Percentiles rank a stretch among this genome's conserved stretches.
Evolutionary conservation across 2,797 vertebrate species (phyloP).

Genomic region (Agapornis canus): DNA sequence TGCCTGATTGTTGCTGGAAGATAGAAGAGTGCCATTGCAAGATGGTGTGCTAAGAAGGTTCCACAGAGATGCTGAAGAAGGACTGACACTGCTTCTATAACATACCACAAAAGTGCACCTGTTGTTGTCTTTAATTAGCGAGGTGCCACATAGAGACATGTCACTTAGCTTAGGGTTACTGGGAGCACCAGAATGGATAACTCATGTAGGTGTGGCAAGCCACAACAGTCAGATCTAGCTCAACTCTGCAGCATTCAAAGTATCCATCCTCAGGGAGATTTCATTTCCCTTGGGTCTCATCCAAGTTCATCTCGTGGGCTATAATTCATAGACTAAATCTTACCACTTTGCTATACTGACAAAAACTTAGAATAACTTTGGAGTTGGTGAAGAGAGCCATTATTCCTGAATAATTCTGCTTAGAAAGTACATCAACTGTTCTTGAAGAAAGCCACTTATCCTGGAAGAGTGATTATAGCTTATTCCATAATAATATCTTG

Average conservation of each 20-base stretch:
- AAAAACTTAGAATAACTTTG: not conserved
- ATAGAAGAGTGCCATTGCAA: not conserved
- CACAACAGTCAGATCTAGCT: not conserved
- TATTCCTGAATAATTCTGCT: conserved; percentile 26
- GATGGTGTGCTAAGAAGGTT: not conserved
- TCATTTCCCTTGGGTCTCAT: not conserved
- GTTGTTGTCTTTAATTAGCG: not conserved
- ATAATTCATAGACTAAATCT: not conserved
- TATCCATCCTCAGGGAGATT: not conserved
- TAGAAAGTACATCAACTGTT: conserved; percentile 12
- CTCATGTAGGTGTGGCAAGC: not conserved
- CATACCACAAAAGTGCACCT: not conserved
- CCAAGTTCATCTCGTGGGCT: not conserved
- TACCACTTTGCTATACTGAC: not conserved
- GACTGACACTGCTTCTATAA: not conserved
- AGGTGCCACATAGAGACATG: not conserved
- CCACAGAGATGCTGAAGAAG: not conserved
- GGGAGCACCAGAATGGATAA: not conserved
- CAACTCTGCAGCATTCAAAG: not conserved
- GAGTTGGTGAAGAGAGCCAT: not conserved
- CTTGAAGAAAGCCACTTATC: conserved; percentile 40
- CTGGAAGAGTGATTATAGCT: conserved; percentile 31
- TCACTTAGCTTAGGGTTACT: not conserved
- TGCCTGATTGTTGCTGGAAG: not conserved
- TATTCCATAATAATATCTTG: conserved; percentile 6